phyloP scores from a whole-genome alignment of 2,113 vertebrate species.

The Pycnonotus jocosus region DNA sequence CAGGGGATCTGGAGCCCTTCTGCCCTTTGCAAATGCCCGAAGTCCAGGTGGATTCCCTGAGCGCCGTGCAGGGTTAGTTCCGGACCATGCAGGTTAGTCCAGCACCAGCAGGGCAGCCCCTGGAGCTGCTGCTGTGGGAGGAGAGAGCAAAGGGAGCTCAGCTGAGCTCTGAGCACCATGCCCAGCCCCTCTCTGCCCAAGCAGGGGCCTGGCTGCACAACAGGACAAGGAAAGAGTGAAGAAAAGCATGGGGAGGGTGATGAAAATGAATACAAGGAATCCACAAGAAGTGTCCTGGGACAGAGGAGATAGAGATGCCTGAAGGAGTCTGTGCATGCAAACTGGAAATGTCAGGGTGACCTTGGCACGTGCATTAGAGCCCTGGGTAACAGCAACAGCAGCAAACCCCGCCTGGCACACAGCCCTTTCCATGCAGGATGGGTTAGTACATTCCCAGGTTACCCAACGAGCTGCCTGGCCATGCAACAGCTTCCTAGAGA shows the following conservation, averaged over 20 bases:
- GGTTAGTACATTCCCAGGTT: conserved; percentile 61
- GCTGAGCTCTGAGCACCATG: background rate
- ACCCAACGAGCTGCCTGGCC: background rate
- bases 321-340: background rate
- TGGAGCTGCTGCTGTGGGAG: background rate
- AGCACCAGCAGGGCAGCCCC: background rate
- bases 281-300: background rate
- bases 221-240: background rate
- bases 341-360: background rate
- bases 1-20: background rate
- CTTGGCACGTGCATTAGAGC: background rate
- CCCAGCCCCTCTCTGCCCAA: background rate
- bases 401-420: background rate
- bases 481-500: background rate
- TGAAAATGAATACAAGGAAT: background rate
- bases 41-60: background rate
- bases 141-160: background rate
- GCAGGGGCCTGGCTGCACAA: background rate
- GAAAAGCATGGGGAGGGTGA: background rate
- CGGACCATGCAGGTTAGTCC: background rate
- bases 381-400: conserved; percentile 58
- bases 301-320: background rate
- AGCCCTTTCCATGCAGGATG: background rate
- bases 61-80: background rate
- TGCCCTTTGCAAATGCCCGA: background rate